Percentiles rank a stretch among this genome's conserved stretches.
Evolutionary conservation across 2,113 vertebrate species (phyloP).

Genomic region (Spheniscus mendiculus): DNA sequence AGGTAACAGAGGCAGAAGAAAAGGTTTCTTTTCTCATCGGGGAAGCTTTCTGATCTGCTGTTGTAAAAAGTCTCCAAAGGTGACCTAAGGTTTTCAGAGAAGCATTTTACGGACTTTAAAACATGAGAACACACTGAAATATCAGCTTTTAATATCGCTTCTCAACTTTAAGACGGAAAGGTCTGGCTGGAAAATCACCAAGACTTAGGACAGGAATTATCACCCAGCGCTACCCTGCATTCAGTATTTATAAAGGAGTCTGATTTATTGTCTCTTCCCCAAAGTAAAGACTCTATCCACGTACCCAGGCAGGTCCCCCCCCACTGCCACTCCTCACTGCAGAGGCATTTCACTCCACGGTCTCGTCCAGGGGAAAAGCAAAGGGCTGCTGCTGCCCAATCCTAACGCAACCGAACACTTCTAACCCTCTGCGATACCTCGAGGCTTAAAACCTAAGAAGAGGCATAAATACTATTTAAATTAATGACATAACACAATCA

Average conservation of each 20-base stretch:
- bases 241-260: neutral
- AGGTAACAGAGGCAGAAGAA: neutral
- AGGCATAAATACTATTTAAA: neutral
- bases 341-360: accelerated
- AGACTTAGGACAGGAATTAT: neutral
- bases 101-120: neutral
- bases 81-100: neutral
- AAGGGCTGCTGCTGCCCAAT: neutral
- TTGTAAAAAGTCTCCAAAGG: neutral
- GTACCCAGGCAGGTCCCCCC: neutral
- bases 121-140: neutral
- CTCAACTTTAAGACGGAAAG: neutral
- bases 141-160: neutral
- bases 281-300: neutral
- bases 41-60: neutral
- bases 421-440: neutral
- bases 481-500: neutral
- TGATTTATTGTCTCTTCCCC: neutral
- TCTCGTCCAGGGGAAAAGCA: neutral
- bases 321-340: neutral
- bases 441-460: neutral
- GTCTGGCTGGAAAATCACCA: neutral
- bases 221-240: neutral
- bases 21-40: neutral
- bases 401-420: neutral